Percentiles rank a stretch among this genome's conserved stretches.
phyloP scores from a whole-genome alignment of 2,888 invertebrate species.

The Mantis religiosa region DNA sequence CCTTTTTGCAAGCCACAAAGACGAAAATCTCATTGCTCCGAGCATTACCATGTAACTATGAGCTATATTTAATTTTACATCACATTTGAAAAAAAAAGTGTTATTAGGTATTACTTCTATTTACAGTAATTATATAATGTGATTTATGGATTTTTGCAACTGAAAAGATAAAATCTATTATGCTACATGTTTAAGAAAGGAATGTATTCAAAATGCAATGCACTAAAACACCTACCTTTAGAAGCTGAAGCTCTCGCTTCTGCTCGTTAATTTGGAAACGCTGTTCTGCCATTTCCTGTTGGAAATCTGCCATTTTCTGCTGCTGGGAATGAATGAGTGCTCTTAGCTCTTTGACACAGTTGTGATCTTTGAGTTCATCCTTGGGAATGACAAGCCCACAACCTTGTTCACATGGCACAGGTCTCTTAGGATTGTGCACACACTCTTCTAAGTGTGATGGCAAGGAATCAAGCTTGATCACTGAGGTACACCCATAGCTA shows the following conservation, averaged over 20 bases:
- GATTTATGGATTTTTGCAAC: too few relatives aligned
- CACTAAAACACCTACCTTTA: constrained; percentile 59
- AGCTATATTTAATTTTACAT: too few relatives aligned
- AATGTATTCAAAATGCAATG: too few relatives aligned
- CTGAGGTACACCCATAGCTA: constrained; percentile 76
- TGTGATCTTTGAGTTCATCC: constrained; percentile 90
- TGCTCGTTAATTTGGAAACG: constrained; percentile 84
- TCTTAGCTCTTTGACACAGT: constrained; percentile 85
- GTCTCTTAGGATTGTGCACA: constrained; percentile 90
- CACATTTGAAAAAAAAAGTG: too few relatives aligned
- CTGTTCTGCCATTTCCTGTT: constrained; percentile 81
- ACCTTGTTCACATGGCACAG: constrained; percentile 88
- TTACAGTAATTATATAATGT: too few relatives aligned
- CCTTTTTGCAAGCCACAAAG: too few relatives aligned
- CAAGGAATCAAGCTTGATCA: constrained; percentile 82
- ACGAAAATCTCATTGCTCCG: too few relatives aligned
- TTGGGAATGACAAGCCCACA: constrained; percentile 93
- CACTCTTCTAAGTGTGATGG: constrained; percentile 86
- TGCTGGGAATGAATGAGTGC: constrained; percentile 81
- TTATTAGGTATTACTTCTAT: too few relatives aligned
- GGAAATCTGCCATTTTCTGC: constrained; percentile 79
- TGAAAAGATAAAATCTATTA: too few relatives aligned
- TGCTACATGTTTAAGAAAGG: too few relatives aligned
- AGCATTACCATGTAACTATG: too few relatives aligned
- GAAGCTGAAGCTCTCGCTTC: constrained; percentile 78